Evolutionary conservation across 1,140 invertebrate species (phyloP).

Genomic region (Hermatobates lingyangjiaoensis): DNA sequence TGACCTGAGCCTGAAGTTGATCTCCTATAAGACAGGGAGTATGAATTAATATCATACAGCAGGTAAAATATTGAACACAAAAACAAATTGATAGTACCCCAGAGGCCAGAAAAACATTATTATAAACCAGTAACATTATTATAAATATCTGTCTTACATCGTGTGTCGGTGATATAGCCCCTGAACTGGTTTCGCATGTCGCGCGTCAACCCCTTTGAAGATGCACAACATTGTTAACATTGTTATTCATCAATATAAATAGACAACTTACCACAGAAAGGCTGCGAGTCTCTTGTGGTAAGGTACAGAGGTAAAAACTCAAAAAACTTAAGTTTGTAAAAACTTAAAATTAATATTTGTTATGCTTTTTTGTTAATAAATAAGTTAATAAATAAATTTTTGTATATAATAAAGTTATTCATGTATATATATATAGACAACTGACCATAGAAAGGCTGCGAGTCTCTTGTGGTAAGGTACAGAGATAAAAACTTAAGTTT

Average conservation of each 20-base stretch:
- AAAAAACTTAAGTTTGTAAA: background rate
- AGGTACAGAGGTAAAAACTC: conserved; percentile 23
- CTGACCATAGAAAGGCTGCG: conserved; percentile 30
- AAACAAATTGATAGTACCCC: too few species aligned
- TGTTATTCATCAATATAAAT: background rate
- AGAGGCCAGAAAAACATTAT: too few species aligned
- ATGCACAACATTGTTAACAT: background rate
- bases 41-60: background rate
- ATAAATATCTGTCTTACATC: background rate
- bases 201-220: background rate
- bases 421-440: background rate
- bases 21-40: conserved; percentile 21
- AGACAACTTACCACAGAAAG: conserved; percentile 28
- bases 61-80: too few species aligned
- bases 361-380: background rate
- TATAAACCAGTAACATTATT: background rate
- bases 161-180: background rate
- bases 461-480: conserved; percentile 26
- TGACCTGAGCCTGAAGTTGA: conserved; percentile 26
- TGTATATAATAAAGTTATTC: background rate
- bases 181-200: background rate
- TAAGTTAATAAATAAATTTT: conserved; percentile 14
- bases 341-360: background rate
- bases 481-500: conserved; percentile 15
- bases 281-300: conserved; percentile 24